Percentiles rank a stretch among this genome's conserved stretches.
Evolutionary conservation across 2,888 invertebrate species (phyloP).

Genomic region (Eristalinus sepulchralis): DNA sequence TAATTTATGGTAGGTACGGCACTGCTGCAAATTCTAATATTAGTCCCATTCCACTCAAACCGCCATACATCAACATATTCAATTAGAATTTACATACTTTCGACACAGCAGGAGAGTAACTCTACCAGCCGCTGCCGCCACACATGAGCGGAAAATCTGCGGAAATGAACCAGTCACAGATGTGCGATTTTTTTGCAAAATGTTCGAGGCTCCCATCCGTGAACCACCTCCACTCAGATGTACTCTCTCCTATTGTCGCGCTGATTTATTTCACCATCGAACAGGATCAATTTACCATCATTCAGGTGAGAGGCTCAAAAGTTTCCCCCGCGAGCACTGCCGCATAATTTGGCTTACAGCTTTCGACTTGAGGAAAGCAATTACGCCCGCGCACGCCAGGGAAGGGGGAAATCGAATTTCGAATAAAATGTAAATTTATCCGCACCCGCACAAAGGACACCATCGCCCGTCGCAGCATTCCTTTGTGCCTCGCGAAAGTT

Average conservation of each 20-base stretch:
- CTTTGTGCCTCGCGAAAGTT: neutral
- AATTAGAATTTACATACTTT: conserved; percentile 41
- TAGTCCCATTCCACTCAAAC: neutral
- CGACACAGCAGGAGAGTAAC: neutral
- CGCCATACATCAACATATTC: conserved; percentile 28
- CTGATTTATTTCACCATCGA: conserved; percentile 30
- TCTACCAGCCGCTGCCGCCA: neutral
- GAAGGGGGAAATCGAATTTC: conserved; percentile 58
- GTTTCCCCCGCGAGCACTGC: neutral
- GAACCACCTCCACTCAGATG: neutral
- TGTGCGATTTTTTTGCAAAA: conserved; percentile 11
- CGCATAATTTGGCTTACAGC: neutral
- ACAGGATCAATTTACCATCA: conserved; percentile 31
- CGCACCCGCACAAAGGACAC: conserved; percentile 43
- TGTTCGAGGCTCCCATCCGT: neutral
- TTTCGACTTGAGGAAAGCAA: neutral
- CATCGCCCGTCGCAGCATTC: conserved; percentile 12
- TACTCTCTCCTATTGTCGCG: conserved; percentile 23
- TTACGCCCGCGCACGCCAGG: neutral
- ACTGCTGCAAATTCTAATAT: neutral
- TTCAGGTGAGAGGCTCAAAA: neutral
- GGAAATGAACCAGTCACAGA: conserved; percentile 4
- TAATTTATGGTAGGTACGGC: neutral
- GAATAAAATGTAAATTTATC: conserved; percentile 61
- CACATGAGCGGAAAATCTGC: neutral